These are phyloP conservation scores for Tipula unca DNA, from an alignment of 2,888 invertebrate species.

Conservation along the genomic window DNA sequence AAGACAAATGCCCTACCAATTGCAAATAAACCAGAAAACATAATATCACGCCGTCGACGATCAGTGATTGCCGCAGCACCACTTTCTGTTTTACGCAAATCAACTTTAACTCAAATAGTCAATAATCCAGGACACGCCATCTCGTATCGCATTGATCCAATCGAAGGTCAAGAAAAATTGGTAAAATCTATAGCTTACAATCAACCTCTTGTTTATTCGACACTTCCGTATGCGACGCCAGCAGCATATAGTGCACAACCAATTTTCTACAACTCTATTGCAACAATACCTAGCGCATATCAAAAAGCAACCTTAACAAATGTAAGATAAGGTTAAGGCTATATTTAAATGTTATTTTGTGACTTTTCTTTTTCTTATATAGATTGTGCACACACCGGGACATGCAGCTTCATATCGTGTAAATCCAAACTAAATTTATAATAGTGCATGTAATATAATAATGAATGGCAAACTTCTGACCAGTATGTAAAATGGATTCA, in stretches of 20 bases:
- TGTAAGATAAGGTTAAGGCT: background rate
- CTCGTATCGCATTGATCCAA: conserved; percentile 37
- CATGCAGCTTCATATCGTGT: conserved; percentile 9
- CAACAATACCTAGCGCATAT: background rate
- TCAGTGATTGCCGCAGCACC: conserved; percentile 23
- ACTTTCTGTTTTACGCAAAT: conserved; percentile 28
- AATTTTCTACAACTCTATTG: background rate
- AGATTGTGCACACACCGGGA: conserved; percentile 16
- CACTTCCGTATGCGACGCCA: background rate
- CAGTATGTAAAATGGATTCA: background rate
- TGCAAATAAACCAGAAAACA: conserved; percentile 23
- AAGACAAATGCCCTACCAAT: conserved; percentile 41
- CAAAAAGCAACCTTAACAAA: conserved; percentile 1
- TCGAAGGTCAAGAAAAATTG: conserved; percentile 8
- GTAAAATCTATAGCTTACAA: background rate
- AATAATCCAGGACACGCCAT: conserved; percentile 42
- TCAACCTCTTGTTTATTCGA: background rate
- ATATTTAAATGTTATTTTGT: background rate
- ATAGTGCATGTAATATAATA: background rate
- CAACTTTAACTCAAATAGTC: conserved; percentile 37
- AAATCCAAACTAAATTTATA: background rate
- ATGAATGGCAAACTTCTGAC: background rate
- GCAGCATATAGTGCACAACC: background rate
- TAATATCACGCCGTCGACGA: conserved; percentile 24
- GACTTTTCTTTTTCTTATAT: background rate